Evolutionary conservation across 2,888 invertebrate genomes (phyloP), one percentile per base, ranked within the genome.

Genomic region (Gibbula magus): DNA sequence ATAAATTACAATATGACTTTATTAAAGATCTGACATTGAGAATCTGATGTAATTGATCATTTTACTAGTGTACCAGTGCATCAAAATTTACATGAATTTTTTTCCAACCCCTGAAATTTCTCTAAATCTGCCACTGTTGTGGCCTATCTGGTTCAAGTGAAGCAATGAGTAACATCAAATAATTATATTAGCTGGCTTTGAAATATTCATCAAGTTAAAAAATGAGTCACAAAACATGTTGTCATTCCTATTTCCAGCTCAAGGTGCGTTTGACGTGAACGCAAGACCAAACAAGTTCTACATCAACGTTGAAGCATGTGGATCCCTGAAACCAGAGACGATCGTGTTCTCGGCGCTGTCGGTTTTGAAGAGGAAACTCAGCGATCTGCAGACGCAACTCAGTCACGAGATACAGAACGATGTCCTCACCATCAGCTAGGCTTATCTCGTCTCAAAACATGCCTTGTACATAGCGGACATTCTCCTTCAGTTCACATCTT

Each of bases 231-330:
- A 16, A 52, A 20, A n/a, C 77, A 53, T 77, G 79, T 56, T 67
- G 32, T 70, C n/a, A 18, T 32, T 13, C 35, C 39, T 39, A 77
- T 22, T 89, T 94, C 84, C 92, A 96, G 96, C 94, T 94, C 97
- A 99, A 94, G 99, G 97, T 0, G 96, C 96, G 0, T 99, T 96
- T 92, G 97, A 98, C 91, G 97, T 97, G 95, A 96, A 97, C 92
- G 96, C 97, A 0, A 98, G 97, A 92, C 98, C 99, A 1, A 98
- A 98, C 92, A 99, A 99, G 93, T 99, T 97, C 93, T 99, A 95
- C 93, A 98, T 96, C 91, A 99, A 98, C 93, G 98, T 99, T 0
- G 99, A 99, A 93, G 97, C 98, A 1, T 95, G 97, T 18, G 99
- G 99, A 2, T 96, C 98, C 0, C 93, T 99, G 4, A 96, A 96